Conservation (phyloP, 2,888 invertebrate genomes). For the Athripsodes cinereus region DNA sequence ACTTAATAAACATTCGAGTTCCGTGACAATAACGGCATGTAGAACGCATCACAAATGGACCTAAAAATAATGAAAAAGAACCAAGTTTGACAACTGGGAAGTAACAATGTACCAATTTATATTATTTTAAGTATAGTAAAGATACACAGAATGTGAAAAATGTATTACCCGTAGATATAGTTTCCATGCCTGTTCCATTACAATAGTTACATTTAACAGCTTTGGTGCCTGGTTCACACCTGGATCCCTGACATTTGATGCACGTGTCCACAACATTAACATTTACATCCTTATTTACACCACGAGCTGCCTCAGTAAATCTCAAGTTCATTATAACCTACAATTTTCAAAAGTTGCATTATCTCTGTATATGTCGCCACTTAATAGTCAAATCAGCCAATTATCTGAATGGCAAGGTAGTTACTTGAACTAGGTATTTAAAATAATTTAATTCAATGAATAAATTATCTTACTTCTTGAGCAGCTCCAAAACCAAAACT, state of each 20-base stretch:
- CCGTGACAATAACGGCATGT: slow-evolving; percentile 92
- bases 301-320: slow-evolving; percentile 92
- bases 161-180: slow-evolving; percentile 63
- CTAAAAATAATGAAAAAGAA: slow-evolving; percentile 41
- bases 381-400: too few species aligned
- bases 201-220: slow-evolving; percentile 86
- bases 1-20: slow-evolving; percentile 77
- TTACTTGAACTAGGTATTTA: too few species aligned
- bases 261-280: slow-evolving; percentile 92
- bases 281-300: slow-evolving; percentile 87
- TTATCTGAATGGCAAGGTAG: too few species aligned
- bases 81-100: too few species aligned
- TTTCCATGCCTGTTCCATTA: slow-evolving; percentile 95
- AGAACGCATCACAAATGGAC: slow-evolving; percentile 95
- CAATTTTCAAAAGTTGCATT: neutral
- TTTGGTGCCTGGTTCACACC: slow-evolving; percentile 89
- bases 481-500: slow-evolving; percentile 87
- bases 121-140: too few species aligned
- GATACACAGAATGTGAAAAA: too few species aligned
- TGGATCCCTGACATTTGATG: slow-evolving; percentile 76
- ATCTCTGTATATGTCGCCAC: too few species aligned
- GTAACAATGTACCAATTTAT: too few species aligned
- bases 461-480: slow-evolving; percentile 63
- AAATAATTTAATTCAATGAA: too few species aligned
- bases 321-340: slow-evolving; percentile 81